Percentiles rank a stretch among this genome's conserved stretches.
These are phyloP conservation scores for Hermaeophaga mercurialis DNA, from an alignment of 2,888 invertebrate species.

Conservation along the genomic window DNA sequence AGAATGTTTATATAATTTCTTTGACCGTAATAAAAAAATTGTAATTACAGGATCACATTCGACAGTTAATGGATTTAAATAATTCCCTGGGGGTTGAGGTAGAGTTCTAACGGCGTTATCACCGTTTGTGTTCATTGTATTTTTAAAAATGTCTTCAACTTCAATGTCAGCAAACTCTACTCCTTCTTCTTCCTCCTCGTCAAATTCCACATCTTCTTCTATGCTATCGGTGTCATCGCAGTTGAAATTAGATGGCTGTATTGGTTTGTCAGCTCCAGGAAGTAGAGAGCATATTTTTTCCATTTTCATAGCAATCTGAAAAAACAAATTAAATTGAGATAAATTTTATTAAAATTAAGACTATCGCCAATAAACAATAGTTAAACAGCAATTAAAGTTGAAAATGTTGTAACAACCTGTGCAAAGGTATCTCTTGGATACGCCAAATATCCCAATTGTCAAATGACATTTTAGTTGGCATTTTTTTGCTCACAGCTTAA, in stretches of 20 bases:
- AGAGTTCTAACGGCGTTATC: slow-evolving; percentile 41
- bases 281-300: slow-evolving; percentile 63
- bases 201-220: slow-evolving; percentile 49
- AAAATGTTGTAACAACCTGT: too few relatives aligned
- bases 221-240: slow-evolving; percentile 52
- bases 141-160: slow-evolving; percentile 33
- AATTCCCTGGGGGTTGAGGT: slow-evolving; percentile 50
- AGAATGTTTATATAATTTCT: too few relatives aligned
- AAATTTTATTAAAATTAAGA: too few relatives aligned
- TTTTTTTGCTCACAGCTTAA: too few relatives aligned
- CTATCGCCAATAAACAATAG: too few relatives aligned
- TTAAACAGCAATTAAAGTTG: too few relatives aligned
- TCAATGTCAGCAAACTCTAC: slow-evolving; percentile 36
- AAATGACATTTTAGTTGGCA: too few relatives aligned
- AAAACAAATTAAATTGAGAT: too few relatives aligned
- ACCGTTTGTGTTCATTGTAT: slow-evolving; percentile 38
- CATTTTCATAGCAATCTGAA: slow-evolving; percentile 49
- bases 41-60: slow-evolving; percentile 73
- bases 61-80: slow-evolving; percentile 59
- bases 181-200: slow-evolving; percentile 36
- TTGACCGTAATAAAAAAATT: background rate
- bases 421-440: too few relatives aligned
- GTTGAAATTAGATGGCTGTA: slow-evolving; percentile 63
- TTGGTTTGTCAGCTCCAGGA: slow-evolving; percentile 68
- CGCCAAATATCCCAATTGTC: too few relatives aligned